phyloP scores from a whole-genome alignment of 2,113 vertebrate species.

The Octodon degus region DNA sequence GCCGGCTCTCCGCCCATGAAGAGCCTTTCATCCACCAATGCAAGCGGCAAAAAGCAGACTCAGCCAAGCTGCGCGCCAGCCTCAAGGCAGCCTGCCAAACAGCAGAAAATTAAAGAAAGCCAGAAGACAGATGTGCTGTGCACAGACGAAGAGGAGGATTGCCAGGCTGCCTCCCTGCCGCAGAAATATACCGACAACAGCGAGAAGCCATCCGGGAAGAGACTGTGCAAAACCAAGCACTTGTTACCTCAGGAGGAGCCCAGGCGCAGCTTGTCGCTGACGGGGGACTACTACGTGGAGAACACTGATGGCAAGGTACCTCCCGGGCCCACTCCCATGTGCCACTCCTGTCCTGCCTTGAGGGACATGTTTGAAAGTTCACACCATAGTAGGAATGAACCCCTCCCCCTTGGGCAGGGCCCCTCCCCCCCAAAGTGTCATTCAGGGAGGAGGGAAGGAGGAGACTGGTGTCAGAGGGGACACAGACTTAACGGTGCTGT shows the following conservation, averaged over 20 bases:
- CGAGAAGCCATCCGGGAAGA: constrained; percentile 99
- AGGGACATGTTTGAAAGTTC: not conserved
- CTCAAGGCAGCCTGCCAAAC: constrained; percentile 92
- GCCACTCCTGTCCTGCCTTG: not conserved
- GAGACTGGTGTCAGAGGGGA: not conserved
- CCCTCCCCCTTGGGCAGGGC: not conserved
- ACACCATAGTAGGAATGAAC: not conserved
- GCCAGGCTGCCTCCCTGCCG: constrained; percentile 88
- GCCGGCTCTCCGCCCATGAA: constrained; percentile 87
- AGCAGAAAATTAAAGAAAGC: constrained; percentile 93
- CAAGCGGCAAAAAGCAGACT: constrained; percentile 89
- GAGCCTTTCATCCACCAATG: constrained; percentile 89
- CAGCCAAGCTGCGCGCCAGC: constrained; percentile 89
- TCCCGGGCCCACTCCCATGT: not conserved
- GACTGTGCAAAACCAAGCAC: constrained; percentile 99
- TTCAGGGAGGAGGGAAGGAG: not conserved
- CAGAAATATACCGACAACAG: constrained; percentile 93
- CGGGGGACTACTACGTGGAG: constrained; percentile 87
- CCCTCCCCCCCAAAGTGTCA: not conserved
- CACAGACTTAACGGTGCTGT: not conserved
- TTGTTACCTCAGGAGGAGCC: constrained; percentile 94
- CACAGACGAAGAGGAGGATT: constrained; percentile 90
- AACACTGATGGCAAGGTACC: constrained; percentile 90
- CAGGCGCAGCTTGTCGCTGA: constrained; percentile 85
- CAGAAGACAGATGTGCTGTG: constrained; percentile 90